Evolutionary conservation across 2,797 vertebrate species (phyloP), one percentile per base, ranked within the genome.

Genomic region (Pseudochirops cupreus): DNA sequence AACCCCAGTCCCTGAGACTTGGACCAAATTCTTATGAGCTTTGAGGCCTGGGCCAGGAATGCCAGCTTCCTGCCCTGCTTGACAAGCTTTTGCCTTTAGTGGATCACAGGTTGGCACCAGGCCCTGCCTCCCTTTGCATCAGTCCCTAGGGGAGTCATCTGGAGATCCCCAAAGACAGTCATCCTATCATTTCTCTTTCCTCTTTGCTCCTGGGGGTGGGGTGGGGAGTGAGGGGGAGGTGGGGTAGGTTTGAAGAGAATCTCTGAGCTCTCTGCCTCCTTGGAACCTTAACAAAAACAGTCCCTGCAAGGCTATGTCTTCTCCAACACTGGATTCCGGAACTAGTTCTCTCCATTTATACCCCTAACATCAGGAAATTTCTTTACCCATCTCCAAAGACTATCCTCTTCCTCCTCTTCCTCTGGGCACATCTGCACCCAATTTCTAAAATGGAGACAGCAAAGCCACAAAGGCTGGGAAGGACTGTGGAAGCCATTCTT

Each of bases 391-490:
- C 12, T 50, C 67, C 74, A 26, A 62, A 55, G 5, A 53, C 50
- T 28, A 28, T 21, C 50, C 18, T 55, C 74, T 54, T 39, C 53
- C 52, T 74, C 29, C 39, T 56, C 57, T 59, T 62, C 50, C 91
- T 31, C 93, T 96, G 94, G 96, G 56, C 59, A 98, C 97, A 97
- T 97, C 97, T 98, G 94, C 92, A 96, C 95, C 74, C 50, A 58
- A 96, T 98, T 98, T 98, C 96, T 97, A 95, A 1, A 28, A 87
- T 93, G 97, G 96, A 96, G 93, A 97, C 94, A 94, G 92, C 0
- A 0, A 93, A 96, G 94, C 97, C 97, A 55, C 0, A 0, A 96
- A 96, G 96, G 96, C 97, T 93, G 97, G 97, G 98, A 98, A 53
- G 28, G 52, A 53, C 52, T 29, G 10, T 12, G 89, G 89, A 53